phyloP scores from a whole-genome alignment of 2,888 invertebrate genomes.

The Caenorhabditis doughertyi region DNA sequence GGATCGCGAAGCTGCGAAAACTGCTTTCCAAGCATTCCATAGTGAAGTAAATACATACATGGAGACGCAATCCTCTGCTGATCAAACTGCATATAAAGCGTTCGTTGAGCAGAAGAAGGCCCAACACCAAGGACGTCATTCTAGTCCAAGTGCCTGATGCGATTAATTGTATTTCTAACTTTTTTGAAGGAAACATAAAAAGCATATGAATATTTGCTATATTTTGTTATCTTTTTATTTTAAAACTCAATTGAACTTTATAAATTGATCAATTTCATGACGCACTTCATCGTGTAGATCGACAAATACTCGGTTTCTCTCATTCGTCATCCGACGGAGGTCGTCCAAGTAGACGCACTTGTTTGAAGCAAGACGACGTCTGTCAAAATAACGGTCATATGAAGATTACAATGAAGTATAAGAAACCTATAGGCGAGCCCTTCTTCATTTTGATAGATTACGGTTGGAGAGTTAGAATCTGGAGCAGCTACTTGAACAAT shows the following conservation, averaged over 20 bases:
- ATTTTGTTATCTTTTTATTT: background rate
- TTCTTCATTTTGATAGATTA: conserved; percentile 61
- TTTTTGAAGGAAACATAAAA: too few species aligned
- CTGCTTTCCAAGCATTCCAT: conserved; percentile 28
- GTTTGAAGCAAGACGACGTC: conserved; percentile 59
- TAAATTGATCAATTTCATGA: conserved; percentile 55
- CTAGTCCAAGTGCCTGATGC: conserved; percentile 19
- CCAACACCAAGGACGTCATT: conserved; percentile 22
- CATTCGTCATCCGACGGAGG: conserved; percentile 54
- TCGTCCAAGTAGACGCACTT: conserved; percentile 63
- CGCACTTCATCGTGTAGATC: conserved; percentile 59
- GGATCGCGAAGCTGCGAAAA: conserved; percentile 33
- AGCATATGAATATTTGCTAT: too few species aligned
- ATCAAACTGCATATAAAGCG: conserved; percentile 44
- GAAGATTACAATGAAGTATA: background rate
- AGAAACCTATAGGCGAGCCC: conserved; percentile 53
- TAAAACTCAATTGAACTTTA: conserved; percentile 23
- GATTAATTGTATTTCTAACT: background rate
- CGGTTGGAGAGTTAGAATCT: conserved; percentile 14
- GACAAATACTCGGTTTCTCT: conserved; percentile 46
- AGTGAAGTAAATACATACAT: conserved; percentile 36
- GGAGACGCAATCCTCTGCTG: conserved; percentile 29
- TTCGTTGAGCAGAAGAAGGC: conserved; percentile 53
- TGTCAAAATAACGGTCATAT: too few species aligned
- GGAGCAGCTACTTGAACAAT: conserved; percentile 52